phyloP scores from a whole-genome alignment of 2,888 invertebrate species.

The Caenorhabditis panamensis region DNA sequence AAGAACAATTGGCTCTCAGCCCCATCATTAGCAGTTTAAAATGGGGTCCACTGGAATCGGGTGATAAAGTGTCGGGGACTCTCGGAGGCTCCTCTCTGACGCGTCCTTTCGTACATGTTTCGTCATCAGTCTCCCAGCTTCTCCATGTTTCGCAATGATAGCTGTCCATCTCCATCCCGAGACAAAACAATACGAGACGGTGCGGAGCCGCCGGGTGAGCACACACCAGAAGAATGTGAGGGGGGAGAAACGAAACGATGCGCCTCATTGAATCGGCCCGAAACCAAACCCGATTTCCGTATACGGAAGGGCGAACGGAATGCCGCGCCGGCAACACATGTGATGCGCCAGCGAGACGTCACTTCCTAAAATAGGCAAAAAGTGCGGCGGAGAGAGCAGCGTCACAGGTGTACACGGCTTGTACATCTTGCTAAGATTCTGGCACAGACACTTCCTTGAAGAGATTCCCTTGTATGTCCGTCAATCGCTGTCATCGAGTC shows the following conservation, averaged over 20 bases:
- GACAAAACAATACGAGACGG: conserved; percentile 61
- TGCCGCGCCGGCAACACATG: conserved; percentile 31
- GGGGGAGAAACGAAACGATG: conserved; percentile 24
- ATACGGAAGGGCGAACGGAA: conserved; percentile 39
- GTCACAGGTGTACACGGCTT: conserved; percentile 5
- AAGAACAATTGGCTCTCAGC: neutral
- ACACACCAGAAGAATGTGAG: conserved; percentile 38
- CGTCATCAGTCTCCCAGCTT: conserved; percentile 16
- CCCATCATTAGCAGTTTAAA: conserved; percentile 45
- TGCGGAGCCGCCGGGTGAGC: conserved; percentile 55
- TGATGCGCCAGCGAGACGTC: conserved; percentile 52
- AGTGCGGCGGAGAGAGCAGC: conserved; percentile 9
- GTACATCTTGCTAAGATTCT: no score
- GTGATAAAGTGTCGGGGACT: neutral
- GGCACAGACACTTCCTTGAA: no score
- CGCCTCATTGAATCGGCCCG: conserved; percentile 11
- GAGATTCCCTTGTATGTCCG: no score
- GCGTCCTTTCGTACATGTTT: conserved; percentile 9
- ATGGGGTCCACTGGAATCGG: conserved; percentile 28
- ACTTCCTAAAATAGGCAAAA: conserved; percentile 50
- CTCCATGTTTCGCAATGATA: conserved; percentile 29
- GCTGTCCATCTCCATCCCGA: no score
- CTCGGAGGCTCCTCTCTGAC: neutral
- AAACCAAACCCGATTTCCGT: conserved; percentile 57
- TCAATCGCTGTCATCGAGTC: no score